Evolutionary conservation across 2,888 invertebrate genomes (phyloP).

Genomic region (Carabus problematicus): DNA sequence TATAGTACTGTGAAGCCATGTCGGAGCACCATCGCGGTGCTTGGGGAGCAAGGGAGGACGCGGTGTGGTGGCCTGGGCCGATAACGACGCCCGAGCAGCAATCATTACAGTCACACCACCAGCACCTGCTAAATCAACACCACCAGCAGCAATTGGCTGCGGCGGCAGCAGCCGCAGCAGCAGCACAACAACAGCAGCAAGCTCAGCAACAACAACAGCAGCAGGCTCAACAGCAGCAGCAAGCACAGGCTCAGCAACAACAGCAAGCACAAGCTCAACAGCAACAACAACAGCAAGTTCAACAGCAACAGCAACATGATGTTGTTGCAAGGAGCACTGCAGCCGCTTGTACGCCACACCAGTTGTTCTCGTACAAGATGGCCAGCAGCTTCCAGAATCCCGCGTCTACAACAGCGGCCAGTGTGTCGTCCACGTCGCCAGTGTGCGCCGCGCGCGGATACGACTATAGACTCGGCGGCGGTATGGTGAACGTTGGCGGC

Average conservation of each 20-base stretch:
- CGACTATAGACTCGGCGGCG: constrained; percentile 74
- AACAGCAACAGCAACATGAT: constrained; percentile 61
- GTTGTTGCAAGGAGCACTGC: constrained; percentile 66
- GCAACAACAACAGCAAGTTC: constrained; percentile 54
- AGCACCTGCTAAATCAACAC: constrained; percentile 63
- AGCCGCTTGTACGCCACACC: constrained; percentile 69
- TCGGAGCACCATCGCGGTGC: constrained; percentile 71
- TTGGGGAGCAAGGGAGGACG: constrained; percentile 70
- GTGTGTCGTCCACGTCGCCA: constrained; percentile 68
- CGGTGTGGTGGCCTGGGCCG: constrained; percentile 69
- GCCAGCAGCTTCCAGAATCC: constrained; percentile 81
- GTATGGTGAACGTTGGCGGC: constrained; percentile 60
- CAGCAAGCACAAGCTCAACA: constrained; percentile 59
- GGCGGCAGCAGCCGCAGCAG: constrained; percentile 51
- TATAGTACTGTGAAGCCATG: constrained; percentile 57
- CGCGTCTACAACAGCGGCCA: constrained; percentile 70
- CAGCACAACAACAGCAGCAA: constrained; percentile 48
- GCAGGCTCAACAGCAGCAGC: constrained; percentile 52
- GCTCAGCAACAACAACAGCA: constrained; percentile 53
- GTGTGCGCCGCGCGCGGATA: constrained; percentile 66
- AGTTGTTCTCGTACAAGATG: constrained; percentile 87
- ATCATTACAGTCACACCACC: constrained; percentile 58
- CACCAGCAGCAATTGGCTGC: constrained; percentile 63
- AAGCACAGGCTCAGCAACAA: constrained; percentile 53
- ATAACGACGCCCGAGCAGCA: constrained; percentile 63